Conservation (phyloP, 2,888 invertebrate genomes). For the Apodemia mormo region DNA sequence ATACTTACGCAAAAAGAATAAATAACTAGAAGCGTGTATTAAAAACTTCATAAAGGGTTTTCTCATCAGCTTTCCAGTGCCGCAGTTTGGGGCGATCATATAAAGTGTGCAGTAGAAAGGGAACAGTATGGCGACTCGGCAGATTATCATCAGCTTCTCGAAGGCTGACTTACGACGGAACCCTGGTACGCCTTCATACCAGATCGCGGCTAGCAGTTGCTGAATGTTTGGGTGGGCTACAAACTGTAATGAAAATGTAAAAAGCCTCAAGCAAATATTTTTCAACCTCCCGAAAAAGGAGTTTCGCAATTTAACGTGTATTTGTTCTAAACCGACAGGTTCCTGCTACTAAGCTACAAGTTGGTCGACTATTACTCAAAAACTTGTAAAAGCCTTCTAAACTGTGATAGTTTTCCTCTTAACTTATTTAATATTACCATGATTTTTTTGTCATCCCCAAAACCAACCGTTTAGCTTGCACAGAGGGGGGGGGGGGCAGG, state of each 20-base stretch:
- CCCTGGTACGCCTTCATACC: slow-evolving; percentile 98
- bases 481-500: no score
- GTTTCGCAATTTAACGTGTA: no score
- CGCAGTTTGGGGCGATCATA: slow-evolving; percentile 91
- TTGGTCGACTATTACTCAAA: no score
- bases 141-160: slow-evolving; percentile 87
- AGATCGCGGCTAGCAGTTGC: slow-evolving; percentile 93
- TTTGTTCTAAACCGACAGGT: no score
- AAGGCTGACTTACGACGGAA: slow-evolving; percentile 91
- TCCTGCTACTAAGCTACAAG: no score
- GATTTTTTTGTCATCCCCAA: no score
- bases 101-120: slow-evolving; percentile 94
- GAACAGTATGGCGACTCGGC: slow-evolving; percentile 90
- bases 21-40: slow-evolving; percentile 95
- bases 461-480: no score
- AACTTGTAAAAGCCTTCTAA: no score
- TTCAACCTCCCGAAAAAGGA: background rate
- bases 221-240: slow-evolving; percentile 98
- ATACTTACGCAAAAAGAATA: slow-evolving; percentile 94
- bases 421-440: no score
- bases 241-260: slow-evolving; percentile 80
- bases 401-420: no score
- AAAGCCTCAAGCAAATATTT: no score
- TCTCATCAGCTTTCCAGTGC: slow-evolving; percentile 90
- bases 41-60: slow-evolving; percentile 99